Percentiles rank a stretch among this genome's conserved stretches.
Evolutionary conservation across 2,797 vertebrate species (phyloP).

Genomic region (Anolis apletophallus): DNA sequence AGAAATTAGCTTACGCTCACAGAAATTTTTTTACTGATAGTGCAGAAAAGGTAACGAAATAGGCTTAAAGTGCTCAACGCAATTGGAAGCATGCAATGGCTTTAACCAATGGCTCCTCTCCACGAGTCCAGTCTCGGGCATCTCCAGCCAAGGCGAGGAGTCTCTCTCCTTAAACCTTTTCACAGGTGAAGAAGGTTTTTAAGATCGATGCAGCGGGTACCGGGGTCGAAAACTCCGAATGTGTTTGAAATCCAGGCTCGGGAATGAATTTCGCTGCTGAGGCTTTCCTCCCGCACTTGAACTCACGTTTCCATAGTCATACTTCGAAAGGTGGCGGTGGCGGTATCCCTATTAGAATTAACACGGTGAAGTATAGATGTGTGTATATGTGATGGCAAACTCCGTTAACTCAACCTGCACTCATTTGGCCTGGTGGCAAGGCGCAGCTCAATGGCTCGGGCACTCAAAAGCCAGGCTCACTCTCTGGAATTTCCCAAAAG

Average conservation of each 20-base stretch:
- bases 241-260: too few species aligned
- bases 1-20: background rate
- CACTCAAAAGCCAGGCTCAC: background rate
- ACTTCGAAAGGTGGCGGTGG: background rate
- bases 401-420: background rate
- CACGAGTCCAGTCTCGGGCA: background rate
- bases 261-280: background rate
- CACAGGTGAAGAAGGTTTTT: too few species aligned
- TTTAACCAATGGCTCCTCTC: background rate
- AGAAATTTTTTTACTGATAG: background rate
- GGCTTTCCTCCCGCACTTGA: background rate
- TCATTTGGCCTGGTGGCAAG: background rate
- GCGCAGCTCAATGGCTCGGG: background rate
- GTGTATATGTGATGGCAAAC: background rate
- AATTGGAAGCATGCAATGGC: background rate
- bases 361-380: background rate
- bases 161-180: background rate
- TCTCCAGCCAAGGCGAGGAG: background rate
- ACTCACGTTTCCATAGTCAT: background rate
- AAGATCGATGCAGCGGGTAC: too few species aligned
- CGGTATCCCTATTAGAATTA: conserved; percentile 39
- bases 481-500: background rate
- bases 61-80: background rate
- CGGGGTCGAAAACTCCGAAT: too few species aligned
- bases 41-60: conserved; percentile 1